Percentiles rank a stretch among this genome's conserved stretches.
phyloP scores from a whole-genome alignment of 2,113 vertebrate genomes.

The Macroglossus sobrinus region DNA sequence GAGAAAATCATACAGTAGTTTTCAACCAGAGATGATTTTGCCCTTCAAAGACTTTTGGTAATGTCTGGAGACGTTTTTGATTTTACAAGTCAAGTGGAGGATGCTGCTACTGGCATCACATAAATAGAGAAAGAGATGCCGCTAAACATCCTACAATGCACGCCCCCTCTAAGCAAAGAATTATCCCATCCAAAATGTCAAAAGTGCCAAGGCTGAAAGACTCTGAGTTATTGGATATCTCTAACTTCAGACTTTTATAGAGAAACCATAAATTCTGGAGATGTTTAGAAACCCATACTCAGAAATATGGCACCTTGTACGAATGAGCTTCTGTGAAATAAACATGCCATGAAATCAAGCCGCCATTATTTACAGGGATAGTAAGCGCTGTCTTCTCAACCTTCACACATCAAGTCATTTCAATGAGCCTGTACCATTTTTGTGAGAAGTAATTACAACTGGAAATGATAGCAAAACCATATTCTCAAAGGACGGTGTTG shows the following conservation, averaged over 20 bases:
- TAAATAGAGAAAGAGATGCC: neutral
- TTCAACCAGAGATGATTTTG: neutral
- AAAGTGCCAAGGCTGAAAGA: neutral
- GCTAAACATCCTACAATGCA: neutral
- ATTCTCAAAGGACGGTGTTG: slow-evolving; percentile 71
- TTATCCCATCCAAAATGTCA: neutral
- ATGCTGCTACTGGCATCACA: neutral
- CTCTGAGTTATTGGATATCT: neutral
- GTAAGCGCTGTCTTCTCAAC: slow-evolving; percentile 59
- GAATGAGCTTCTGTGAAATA: neutral
- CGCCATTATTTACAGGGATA: slow-evolving; percentile 38
- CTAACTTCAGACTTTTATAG: neutral
- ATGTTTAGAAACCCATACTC: neutral
- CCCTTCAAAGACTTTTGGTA: neutral
- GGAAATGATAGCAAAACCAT: slow-evolving; percentile 70
- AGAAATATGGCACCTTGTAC: neutral
- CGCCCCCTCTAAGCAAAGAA: neutral
- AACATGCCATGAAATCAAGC: neutral
- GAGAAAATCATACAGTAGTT: neutral
- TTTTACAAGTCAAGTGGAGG: neutral
- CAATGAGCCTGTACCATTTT: slow-evolving; percentile 54
- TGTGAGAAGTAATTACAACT: slow-evolving; percentile 67
- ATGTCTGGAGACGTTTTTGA: neutral
- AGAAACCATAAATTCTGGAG: neutral
- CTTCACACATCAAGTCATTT: slow-evolving; percentile 77